Percentiles rank a stretch among this genome's conserved stretches.
phyloP scores from a whole-genome alignment of 1,140 invertebrate species.

The Eumaeus atala region DNA sequence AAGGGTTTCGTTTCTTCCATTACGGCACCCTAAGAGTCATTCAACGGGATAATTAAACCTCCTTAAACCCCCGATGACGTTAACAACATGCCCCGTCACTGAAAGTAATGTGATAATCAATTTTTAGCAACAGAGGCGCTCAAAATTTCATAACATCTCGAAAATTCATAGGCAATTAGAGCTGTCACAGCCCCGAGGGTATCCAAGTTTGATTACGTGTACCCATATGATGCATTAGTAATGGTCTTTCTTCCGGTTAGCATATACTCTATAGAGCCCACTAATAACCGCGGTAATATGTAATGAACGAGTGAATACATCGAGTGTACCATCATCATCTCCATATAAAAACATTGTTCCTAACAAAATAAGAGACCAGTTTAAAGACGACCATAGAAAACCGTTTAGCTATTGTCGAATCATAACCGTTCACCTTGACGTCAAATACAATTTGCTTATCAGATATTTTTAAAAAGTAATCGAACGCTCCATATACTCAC shows the following conservation, averaged over 20 bases:
- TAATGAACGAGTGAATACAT: background rate
- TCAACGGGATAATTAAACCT: too few species aligned
- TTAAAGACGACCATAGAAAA: too few species aligned
- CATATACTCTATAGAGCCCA: background rate
- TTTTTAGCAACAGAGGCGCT: conserved; percentile 5
- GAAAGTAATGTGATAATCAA: background rate
- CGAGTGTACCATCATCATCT: background rate
- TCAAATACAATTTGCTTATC: too few species aligned
- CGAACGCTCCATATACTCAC: too few species aligned
- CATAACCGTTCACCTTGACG: too few species aligned
- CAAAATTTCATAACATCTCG: conserved; percentile 7
- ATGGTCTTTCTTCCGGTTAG: conserved; percentile 3
- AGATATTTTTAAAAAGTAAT: too few species aligned
- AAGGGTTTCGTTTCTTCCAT: too few species aligned
- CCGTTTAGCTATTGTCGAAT: too few species aligned
- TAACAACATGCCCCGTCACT: background rate
- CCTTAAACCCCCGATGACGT: too few species aligned
- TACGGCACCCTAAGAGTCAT: too few species aligned
- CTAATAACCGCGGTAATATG: background rate
- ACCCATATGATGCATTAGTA: background rate
- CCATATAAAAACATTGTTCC: too few species aligned
- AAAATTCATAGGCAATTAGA: conserved; percentile 12
- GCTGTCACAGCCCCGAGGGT: background rate
- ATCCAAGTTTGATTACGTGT: conserved; percentile 8
- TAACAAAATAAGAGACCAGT: too few species aligned